Evolutionary conservation across 2,797 vertebrate species (phyloP).

Genomic region (Lithobates sylvaticus): DNA sequence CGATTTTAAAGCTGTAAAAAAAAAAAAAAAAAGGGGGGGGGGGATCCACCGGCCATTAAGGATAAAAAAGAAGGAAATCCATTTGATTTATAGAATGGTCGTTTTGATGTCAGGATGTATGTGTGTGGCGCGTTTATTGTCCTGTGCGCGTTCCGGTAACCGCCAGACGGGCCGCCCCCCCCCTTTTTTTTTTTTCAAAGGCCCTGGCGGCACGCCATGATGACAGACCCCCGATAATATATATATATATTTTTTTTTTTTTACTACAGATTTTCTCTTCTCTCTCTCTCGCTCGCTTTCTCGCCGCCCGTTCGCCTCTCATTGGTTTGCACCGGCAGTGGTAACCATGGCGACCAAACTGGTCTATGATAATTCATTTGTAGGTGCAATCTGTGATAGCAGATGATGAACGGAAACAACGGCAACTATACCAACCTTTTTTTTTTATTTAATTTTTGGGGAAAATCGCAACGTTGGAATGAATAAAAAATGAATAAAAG

Average conservation of each 20-base stretch:
- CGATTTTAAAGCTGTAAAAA: background rate
- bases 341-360: slow-evolving; percentile 55
- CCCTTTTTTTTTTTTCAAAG: background rate
- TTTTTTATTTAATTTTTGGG: too few relatives aligned
- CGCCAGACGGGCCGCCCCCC: slow-evolving; percentile 42
- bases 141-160: slow-evolving; percentile 27
- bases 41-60: slow-evolving; percentile 8
- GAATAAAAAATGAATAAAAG: too few relatives aligned
- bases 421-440: too few relatives aligned
- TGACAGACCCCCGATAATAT: slow-evolving; percentile 20
- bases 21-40: background rate
- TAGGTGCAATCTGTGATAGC: slow-evolving; percentile 57
- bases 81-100: slow-evolving; percentile 37
- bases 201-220: slow-evolving; percentile 50
- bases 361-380: slow-evolving; percentile 52
- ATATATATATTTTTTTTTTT: too few relatives aligned
- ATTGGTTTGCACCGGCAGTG: slow-evolving; percentile 54
- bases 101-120: slow-evolving; percentile 29
- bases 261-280: background rate
- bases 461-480: too few relatives aligned
- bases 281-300: background rate
- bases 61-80: slow-evolving; percentile 25
- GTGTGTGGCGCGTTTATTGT: slow-evolving; percentile 35
- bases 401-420: slow-evolving; percentile 33
- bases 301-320: slow-evolving; percentile 18